Conservation (phyloP, 1,140 invertebrate genomes). For the Leptinotarsa undecemlineata region DNA sequence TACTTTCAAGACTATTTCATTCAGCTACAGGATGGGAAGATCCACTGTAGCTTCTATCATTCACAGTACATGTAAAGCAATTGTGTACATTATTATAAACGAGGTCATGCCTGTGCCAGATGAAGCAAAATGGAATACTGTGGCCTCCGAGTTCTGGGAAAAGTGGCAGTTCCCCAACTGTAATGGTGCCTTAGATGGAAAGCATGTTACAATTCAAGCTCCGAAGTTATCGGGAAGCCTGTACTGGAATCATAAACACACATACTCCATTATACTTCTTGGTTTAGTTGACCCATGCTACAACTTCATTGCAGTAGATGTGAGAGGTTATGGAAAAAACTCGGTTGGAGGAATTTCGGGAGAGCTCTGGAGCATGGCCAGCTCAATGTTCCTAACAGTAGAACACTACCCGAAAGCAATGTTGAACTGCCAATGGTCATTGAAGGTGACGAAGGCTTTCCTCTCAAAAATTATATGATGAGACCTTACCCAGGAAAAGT, state of each 20-base stretch:
- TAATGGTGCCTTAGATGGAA: conserved; percentile 44
- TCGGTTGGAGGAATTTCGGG: conserved; percentile 48
- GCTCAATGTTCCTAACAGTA: conserved; percentile 28
- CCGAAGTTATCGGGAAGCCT: conserved; percentile 47
- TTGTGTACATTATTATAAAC: conserved; percentile 42
- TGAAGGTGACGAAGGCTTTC: conserved; percentile 57
- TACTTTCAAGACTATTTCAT: conserved; percentile 40
- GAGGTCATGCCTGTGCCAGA: conserved; percentile 42
- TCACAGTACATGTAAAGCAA: conserved; percentile 39
- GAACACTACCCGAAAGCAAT: neutral
- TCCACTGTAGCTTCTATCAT: conserved; percentile 45
- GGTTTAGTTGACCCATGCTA: conserved; percentile 55
- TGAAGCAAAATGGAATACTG: conserved; percentile 38
- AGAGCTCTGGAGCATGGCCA: conserved; percentile 26
- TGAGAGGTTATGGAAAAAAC: conserved; percentile 54
- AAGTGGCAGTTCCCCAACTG: too few species aligned
- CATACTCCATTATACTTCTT: conserved; percentile 54
- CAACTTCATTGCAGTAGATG: conserved; percentile 54
- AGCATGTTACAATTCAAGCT: conserved; percentile 45
- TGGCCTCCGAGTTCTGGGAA: too few species aligned
- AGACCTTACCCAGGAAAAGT: conserved; percentile 52
- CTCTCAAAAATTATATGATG: conserved; percentile 52
- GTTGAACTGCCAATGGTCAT: conserved; percentile 37
- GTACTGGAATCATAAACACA: conserved; percentile 55
- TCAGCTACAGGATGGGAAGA: conserved; percentile 48